Conservation (phyloP, 2,797 vertebrate species). For the Sebastes nivosus region DNA sequence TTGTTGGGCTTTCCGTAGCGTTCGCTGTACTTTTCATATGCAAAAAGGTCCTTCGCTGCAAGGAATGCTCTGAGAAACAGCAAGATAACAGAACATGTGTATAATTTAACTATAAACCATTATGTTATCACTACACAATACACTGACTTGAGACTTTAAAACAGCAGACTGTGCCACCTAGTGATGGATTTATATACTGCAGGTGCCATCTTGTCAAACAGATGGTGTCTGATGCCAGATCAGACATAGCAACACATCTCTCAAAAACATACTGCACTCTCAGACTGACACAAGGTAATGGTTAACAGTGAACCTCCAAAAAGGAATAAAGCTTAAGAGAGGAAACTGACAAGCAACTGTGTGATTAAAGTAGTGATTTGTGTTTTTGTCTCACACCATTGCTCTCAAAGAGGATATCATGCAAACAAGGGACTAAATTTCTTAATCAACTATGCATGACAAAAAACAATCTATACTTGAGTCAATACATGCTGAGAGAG, state of each 20-base stretch:
- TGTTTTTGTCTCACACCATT: not conserved
- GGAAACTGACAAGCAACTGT: not conserved
- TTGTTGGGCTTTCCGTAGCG: conserved; percentile 98
- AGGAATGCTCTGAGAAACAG: conserved; percentile 89
- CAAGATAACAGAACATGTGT: not conserved
- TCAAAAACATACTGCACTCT: conserved; percentile 29
- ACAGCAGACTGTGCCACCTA: conserved; percentile 59
- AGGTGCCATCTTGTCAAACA: conserved; percentile 53
- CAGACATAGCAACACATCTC: conserved; percentile 36
- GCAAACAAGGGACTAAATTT: not conserved
- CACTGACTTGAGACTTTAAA: not conserved
- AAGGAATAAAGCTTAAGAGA: not conserved
- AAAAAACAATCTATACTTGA: not conserved
- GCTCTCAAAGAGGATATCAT: not conserved
- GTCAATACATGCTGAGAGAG: too few species aligned
- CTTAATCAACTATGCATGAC: not conserved
- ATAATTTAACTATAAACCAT: not conserved
- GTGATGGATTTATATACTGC: conserved; percentile 45
- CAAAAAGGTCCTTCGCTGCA: conserved; percentile 95
- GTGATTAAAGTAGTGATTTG: not conserved
- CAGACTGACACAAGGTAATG: not conserved
- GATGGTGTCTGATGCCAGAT: conserved; percentile 35
- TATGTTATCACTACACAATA: not conserved
- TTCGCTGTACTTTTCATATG: conserved; percentile 93
- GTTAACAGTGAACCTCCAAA: not conserved